Evolutionary conservation across 2,113 vertebrate species (phyloP), one percentile per base, ranked within the genome.

Genomic region (Passerina amoena): DNA sequence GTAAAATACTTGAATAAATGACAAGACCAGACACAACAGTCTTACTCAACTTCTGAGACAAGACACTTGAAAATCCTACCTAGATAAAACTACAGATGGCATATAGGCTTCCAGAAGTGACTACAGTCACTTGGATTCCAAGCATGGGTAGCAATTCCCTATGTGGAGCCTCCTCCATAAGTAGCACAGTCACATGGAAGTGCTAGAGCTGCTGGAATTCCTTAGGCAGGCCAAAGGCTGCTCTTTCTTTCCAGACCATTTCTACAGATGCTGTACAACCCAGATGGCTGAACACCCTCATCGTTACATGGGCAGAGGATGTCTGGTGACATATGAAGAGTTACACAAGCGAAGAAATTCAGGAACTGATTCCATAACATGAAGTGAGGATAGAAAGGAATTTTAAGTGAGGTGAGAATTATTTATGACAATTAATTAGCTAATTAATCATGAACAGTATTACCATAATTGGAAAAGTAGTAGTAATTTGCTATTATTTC

Each of bases 251-350:
- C 53, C 2, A 51, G 56, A 53, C 5, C 28, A 12, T 31, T 88
- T 28, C 37, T 45, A 15, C 10, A 1, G 1, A 44, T 12, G 57
- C 44, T n/a, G 20, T 21, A 37, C 22, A 78, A 72, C 37, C 3
- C 37, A 51, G 20, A 44, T 2, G 22, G 25, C 14, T 68, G 47
- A 78, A 24, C n/a, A 23, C 10, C 5, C 17, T 31, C 4, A 3
- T 47, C 5, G 3, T 60, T 47, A 25, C 28, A 10, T 0, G 0
- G 38, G 22, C 31, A 68, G 69, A 59, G 30, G 47, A n/a, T 45
- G n/a, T 23, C 57, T 44, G 38, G 23, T 23, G 31, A 37, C 57
- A 65, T 47, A 38, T 1, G 10, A 33, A 64, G 33, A 59, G 28
- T 21, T 64, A 44, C 5, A 9, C 18, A 65, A 68, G n/a, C 1